Percentiles rank a stretch among this genome's conserved stretches.
phyloP scores from a whole-genome alignment of 2,888 invertebrate genomes.

The Tetragonisca angustula region DNA sequence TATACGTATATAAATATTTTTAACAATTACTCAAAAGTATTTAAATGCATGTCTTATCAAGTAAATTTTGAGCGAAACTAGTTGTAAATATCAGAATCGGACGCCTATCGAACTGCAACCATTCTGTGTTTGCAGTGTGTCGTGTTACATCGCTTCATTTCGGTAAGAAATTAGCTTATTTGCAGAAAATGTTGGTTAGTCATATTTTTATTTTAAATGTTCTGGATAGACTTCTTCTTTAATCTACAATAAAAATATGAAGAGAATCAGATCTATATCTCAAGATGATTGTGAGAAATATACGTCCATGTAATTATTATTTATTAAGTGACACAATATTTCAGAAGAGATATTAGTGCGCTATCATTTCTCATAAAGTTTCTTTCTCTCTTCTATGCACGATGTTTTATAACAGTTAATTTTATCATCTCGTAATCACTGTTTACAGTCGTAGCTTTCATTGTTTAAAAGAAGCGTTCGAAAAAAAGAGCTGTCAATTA shows the following conservation, averaged over 20 bases:
- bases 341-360: not conserved
- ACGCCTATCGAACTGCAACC: conserved; percentile 32
- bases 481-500: not conserved
- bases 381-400: too few species aligned
- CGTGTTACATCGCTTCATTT: not conserved
- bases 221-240: too few species aligned
- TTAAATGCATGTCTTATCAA: not conserved
- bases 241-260: too few species aligned
- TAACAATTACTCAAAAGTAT: not conserved
- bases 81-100: not conserved
- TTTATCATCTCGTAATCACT: too few species aligned
- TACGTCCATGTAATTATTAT: not conserved
- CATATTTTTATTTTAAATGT: not conserved
- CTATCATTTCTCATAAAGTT: not conserved
- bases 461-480: not conserved
- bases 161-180: not conserved
- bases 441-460: too few species aligned
- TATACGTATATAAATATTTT: not conserved
- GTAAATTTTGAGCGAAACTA: not conserved
- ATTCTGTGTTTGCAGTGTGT: not conserved
- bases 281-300: not conserved
- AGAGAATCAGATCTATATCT: too few species aligned
- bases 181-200: not conserved
- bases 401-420: too few species aligned
- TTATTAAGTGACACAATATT: not conserved